A percentile compares a stretch with the other conserved stretches of the same genome.
Evolutionary conservation across 2,113 vertebrate genomes (phyloP).

Genomic region (Xenopus borealis): DNA sequence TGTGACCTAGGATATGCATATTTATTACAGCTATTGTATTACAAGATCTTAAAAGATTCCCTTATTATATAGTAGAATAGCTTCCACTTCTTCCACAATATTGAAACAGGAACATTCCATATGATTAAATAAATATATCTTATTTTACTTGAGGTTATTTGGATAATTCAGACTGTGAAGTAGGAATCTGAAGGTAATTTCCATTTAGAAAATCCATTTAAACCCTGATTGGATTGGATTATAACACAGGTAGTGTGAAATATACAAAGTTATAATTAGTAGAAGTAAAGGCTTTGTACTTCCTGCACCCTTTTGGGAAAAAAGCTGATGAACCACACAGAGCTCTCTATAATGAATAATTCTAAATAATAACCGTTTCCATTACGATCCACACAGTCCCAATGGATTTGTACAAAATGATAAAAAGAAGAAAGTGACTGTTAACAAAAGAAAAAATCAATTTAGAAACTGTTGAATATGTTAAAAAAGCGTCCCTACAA

Average conservation of each 20-base stretch:
- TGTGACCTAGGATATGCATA: too few relatives aligned
- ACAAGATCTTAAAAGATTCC: too few relatives aligned
- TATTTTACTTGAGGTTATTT: conserved; percentile 40
- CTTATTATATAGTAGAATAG: too few relatives aligned
- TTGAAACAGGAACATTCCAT: background rate
- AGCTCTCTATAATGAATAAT: background rate
- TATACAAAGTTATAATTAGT: conserved; percentile 54
- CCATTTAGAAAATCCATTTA: conserved; percentile 67
- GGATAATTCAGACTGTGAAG: conserved; percentile 45
- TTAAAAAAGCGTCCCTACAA: too few relatives aligned
- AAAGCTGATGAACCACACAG: background rate
- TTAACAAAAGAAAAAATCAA: too few relatives aligned
- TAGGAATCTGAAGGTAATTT: conserved; percentile 52
- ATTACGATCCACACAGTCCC: too few relatives aligned
- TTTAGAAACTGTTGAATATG: too few relatives aligned
- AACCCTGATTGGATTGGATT: conserved; percentile 57
- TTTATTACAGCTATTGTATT: too few relatives aligned
- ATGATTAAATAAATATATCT: conserved; percentile 6
- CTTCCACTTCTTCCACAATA: too few relatives aligned
- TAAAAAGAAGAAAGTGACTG: too few relatives aligned
- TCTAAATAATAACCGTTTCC: background rate
- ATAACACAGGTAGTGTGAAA: conserved; percentile 44
- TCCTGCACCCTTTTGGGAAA: background rate
- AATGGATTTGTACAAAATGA: too few relatives aligned
- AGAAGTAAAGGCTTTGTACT: too few relatives aligned